A percentile compares a stretch with the other conserved stretches of the same genome.
Conservation (phyloP, 2,113 vertebrate genomes). For the Notarius quadriscutis region DNA sequence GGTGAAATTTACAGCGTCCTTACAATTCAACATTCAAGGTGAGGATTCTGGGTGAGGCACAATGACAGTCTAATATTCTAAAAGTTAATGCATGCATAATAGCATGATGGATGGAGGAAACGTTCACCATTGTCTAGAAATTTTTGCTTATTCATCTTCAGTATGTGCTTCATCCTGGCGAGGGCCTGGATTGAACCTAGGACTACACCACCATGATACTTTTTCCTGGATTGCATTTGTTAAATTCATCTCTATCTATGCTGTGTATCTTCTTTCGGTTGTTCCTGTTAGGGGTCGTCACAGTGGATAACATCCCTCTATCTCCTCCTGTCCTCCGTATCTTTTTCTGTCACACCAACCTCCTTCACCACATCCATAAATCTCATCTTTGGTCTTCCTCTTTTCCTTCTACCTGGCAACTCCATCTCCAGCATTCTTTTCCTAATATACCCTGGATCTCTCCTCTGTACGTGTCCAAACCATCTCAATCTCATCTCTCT, state of each 20-base stretch:
- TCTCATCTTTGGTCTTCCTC: too few species aligned
- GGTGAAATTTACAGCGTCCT: conserved; percentile 4
- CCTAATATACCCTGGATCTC: too few species aligned
- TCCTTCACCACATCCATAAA: too few species aligned
- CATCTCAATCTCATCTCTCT: too few species aligned
- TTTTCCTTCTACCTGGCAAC: too few species aligned
- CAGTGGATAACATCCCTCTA: too few species aligned
- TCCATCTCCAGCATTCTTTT: too few species aligned
- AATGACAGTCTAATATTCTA: not conserved
- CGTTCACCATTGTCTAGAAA: not conserved
- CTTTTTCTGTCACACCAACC: too few species aligned
- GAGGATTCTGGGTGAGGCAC: not conserved
- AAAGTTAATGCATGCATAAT: not conserved
- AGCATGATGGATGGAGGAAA: not conserved
- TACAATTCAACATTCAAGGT: not conserved
- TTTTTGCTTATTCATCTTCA: not conserved
- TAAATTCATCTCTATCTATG: not conserved
- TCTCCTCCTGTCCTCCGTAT: too few species aligned
- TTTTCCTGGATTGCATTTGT: not conserved
- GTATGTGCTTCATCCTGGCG: not conserved
- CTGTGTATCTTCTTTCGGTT: too few species aligned
- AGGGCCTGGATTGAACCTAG: not conserved
- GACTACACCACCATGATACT: not conserved
- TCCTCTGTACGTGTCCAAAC: too few species aligned
- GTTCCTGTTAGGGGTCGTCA: too few species aligned